These are phyloP conservation scores for Drosophila atripex DNA, from an alignment of 2,888 invertebrate species.

Conservation along the genomic window DNA sequence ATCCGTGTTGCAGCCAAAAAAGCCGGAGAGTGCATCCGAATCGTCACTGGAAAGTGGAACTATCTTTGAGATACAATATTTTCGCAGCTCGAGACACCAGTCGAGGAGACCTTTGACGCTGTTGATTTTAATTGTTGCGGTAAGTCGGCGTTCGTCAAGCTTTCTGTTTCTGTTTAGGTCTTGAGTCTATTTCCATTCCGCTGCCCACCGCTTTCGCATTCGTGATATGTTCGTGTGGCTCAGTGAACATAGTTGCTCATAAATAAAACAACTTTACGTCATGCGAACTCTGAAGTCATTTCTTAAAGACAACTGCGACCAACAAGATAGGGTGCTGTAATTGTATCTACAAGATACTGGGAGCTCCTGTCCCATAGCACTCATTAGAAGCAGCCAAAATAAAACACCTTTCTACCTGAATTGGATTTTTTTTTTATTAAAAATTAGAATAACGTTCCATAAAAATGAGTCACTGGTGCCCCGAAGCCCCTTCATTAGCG, in stretches of 20 bases:
- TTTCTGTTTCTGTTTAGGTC: constrained; percentile 42
- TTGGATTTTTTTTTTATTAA: neutral
- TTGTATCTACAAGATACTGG: no score
- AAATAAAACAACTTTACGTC: constrained; percentile 63
- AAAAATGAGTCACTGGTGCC: constrained; percentile 2
- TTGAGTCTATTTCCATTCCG: constrained; percentile 36
- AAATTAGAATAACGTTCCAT: neutral
- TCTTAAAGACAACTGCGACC: constrained; percentile 7
- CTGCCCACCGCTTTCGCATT: constrained; percentile 41
- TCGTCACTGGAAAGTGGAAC: constrained; percentile 38
- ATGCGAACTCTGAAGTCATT: constrained; percentile 60
- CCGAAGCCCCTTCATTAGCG: constrained; percentile 21
- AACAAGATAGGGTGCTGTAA: neutral
- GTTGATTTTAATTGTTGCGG: constrained; percentile 51
- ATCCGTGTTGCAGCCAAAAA: constrained; percentile 23
- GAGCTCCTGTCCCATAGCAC: no score
- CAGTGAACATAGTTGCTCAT: constrained; percentile 62
- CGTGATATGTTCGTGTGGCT: constrained; percentile 53
- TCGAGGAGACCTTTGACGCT: neutral
- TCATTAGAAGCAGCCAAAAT: no score
- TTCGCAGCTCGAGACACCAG: constrained; percentile 5
- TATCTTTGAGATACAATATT: constrained; percentile 21
- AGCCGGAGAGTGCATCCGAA: constrained; percentile 35
- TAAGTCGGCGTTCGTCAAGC: constrained; percentile 54
- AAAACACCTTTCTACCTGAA: no score